Evolutionary conservation across 2,888 invertebrate species (phyloP), one percentile per base, ranked within the genome.

Genomic region (Agrotis exclamationis): DNA sequence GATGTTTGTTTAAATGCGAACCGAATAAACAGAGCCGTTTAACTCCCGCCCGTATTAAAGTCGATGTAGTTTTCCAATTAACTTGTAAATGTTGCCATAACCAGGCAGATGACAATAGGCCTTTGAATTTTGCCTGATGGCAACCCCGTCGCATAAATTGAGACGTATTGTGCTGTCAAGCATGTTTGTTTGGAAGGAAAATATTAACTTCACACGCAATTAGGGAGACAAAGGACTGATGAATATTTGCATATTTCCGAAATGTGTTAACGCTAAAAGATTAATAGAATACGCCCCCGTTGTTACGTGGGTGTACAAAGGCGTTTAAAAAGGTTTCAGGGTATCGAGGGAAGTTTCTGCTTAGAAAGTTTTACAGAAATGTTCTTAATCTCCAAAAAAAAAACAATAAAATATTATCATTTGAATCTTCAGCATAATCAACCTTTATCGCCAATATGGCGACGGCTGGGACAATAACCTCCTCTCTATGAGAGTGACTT

Each of bases 21-120:
- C 76, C 79, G 79, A 85, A 85, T 82, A 86, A 86, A 89, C 84
- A 86, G 70, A 70, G 79, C 74, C 84, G 75, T 84, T 84, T 82
- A 86, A 81, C 81, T 76, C 80, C 73, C 75, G 56, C 71, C 82
- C 57, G 75, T 85, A 86, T 88, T 87, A 89, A 86, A 84, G 76
- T 76, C 75, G 71, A 84, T 85, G 85, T 88, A 90, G 90, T 89
- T 91, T 91, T 89, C 90, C 88, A 90, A 89, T 91, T 89, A 89
- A 85, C 80, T 82, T 76, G 81, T 84, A 86, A 86, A 86, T 85
- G 82, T 85, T 80, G 79, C 70, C 73, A 77, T 67, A 64, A 53
- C 69, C 69, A 16, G 39, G 53, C 58, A 63, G 58, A 74, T 75
- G 67, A 83, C 79, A 82, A 86, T 82, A 74, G 78, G 72, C 82